Evolutionary conservation across 2,797 vertebrate genomes (phyloP), one percentile per base, ranked within the genome.

Genomic region (Apogon talboti): DNA sequence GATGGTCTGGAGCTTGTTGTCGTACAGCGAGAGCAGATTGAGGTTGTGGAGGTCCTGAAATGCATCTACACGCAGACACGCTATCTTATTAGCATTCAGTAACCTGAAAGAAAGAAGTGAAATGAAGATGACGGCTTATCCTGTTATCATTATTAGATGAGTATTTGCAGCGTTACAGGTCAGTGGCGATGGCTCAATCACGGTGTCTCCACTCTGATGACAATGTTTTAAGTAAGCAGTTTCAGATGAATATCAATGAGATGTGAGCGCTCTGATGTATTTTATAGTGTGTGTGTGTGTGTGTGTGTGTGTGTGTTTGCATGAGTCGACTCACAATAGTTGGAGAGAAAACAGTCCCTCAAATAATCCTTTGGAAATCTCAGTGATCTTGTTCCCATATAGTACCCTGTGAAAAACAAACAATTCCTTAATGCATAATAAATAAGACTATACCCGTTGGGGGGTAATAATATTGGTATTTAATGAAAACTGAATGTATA

Each of bases 331-430:
- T 98, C 95, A 99, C 98, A 99, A 93, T 74, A 99, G 95, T 89
- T 99, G 98, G 60, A 99, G 94, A 21, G 96, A 93, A 19, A 96
- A 96, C 78, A 99, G 95, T 83, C 98, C 98, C 35, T 96, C 96
- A 67, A 99, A 99, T 87, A 99, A 95, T 1, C 96, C 96, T 79
- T 92, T 96, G 68, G 97, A 96, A 65, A 99, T 94, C 77, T 99
- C 96, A 0, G 95, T 97, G 91, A 99, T 99, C 95, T 99, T 99
- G 93, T 99, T 99, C 81, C 98, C 98, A 28, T 99, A 99, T 62
- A 99, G 93, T 55, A 99, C 98, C 55, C 98, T 99, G 86, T 28
- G 24, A 28, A 28, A 28, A 28, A 28, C n/a, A n/a, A n/a, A n/a
- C n/a, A n/a, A n/a, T n/a, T n/a, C n/a, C n/a, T 5, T 28, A 28